Conservation (phyloP, 2,113 vertebrate genomes). For the Panthera tigris region DNA sequence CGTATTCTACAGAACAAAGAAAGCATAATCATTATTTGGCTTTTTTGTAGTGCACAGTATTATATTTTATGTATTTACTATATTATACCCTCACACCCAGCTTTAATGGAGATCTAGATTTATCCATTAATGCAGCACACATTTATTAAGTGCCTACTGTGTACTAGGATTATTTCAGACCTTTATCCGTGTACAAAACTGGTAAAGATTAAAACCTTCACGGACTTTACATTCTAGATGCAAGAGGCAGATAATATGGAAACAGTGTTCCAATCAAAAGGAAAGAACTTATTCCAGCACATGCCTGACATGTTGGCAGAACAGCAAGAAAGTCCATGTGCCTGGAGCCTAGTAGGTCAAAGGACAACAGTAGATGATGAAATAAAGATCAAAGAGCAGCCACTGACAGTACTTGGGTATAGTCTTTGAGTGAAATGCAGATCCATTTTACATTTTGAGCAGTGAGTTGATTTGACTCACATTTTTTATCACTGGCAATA, state of each 20-base stretch:
- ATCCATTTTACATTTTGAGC: not conserved
- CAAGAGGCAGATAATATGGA: not conserved
- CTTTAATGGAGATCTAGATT: not conserved
- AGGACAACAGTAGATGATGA: not conserved
- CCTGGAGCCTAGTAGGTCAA: not conserved
- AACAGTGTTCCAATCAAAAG: not conserved
- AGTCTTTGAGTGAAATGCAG: not conserved
- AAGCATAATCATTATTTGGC: not conserved
- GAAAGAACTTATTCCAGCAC: not conserved
- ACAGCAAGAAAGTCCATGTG: not conserved
- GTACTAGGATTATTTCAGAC: not conserved
- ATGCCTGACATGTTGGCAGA: not conserved
- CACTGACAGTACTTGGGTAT: not conserved
- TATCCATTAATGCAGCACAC: not conserved
- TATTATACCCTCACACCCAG: not conserved
- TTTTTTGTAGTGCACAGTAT: not conserved
- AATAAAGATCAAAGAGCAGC: not conserved
- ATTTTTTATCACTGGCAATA: not conserved
- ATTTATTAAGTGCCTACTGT: not conserved
- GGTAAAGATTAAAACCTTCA: not conserved
- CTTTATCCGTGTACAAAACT: not conserved
- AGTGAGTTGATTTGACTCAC: not conserved
- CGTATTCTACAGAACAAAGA: not conserved
- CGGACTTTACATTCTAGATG: not conserved
- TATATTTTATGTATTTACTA: not conserved